Evolutionary conservation across 2,113 vertebrate species (phyloP), one percentile per base, ranked within the genome.

Genomic region (Festucalex cinctus): DNA sequence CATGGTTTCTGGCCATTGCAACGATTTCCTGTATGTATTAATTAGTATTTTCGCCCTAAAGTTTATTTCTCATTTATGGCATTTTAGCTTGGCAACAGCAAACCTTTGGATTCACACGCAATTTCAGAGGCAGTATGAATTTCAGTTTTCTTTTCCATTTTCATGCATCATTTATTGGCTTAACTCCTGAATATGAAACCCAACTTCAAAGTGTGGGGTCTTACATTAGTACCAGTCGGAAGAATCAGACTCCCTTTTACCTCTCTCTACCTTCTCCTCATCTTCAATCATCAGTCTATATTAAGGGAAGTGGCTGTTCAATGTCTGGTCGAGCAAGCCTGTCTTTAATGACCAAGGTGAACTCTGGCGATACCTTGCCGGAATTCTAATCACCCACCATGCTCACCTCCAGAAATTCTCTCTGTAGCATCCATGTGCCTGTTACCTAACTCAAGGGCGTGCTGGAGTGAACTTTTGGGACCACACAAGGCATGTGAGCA

Each of bases 151-250:
- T 79, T 58, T 66, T 19, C 68, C 5, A 3, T 70, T 66, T 36
- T n/a, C 77, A 77, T 19, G 76, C 72, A 69, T 73, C 66, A 76
- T 61, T 58, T 68, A 69, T 82, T 82, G 81, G 83, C 86, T 87
- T 75, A 88, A 83, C 73, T 77, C 66, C 65, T 83, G 76, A 85
- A 86, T 87, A 80, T 87, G 81, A 86, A 80, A 67, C 65, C 35
- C 58, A 51, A 83, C 86, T 88, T 88, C 80, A 88, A 83, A 86
- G 85, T 82, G 64, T 0, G 78, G 77, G 44, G 69, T 39, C 39
- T 54, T 58, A 67, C 10, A 22, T 74, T 49, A 39, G 14, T 16
- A 41, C 14, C 12, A 68, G 61, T 62, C 16, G 57, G 69, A 69
- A 19, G 66, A 70, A 63, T 65, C 35, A 4, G 36, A 17, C 32